A percentile compares a stretch with the other conserved stretches of the same genome.
phyloP scores from a whole-genome alignment of 1,140 invertebrate genomes.

The Leptinotarsa defecta region DNA sequence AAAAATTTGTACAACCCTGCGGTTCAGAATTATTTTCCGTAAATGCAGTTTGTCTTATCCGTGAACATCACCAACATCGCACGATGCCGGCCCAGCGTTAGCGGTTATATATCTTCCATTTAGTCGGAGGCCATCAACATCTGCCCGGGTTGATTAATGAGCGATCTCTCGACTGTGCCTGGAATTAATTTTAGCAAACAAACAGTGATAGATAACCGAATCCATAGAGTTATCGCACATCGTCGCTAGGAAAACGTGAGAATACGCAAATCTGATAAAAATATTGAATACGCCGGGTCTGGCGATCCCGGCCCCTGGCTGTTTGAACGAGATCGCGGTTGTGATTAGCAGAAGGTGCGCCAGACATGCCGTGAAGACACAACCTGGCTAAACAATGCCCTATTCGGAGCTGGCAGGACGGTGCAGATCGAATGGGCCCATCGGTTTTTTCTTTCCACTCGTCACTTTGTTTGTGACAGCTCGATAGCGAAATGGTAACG shows the following conservation, averaged over 20 bases:
- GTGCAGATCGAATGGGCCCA: not conserved
- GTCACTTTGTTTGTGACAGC: not conserved
- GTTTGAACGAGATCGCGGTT: conserved; percentile 40
- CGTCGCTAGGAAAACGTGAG: conserved; percentile 50
- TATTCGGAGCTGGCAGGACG: not conserved
- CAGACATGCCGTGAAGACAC: conserved; percentile 36
- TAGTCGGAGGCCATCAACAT: conserved; percentile 42
- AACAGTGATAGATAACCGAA: conserved; percentile 43
- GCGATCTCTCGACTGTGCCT: conserved; percentile 41
- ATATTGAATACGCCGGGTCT: conserved; percentile 48
- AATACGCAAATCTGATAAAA: conserved; percentile 54
- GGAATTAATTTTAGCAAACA: conserved; percentile 52
- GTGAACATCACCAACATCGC: not conserved
- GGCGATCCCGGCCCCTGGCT: conserved; percentile 38
- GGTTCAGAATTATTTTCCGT: conserved; percentile 1
- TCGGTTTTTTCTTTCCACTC: not conserved
- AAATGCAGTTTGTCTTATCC: not conserved
- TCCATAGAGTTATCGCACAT: conserved; percentile 41
- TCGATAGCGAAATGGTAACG: too few relatives aligned
- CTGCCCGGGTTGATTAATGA: conserved; percentile 46
- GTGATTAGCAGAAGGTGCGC: conserved; percentile 44
- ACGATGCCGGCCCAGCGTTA: not conserved
- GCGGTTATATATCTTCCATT: conserved; percentile 22
- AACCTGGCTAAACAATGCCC: conserved; percentile 1
- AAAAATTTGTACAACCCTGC: conserved; percentile 3